Percentiles rank a stretch among this genome's conserved stretches.
Evolutionary conservation across 2,888 invertebrate genomes (phyloP).

Genomic region (Arge pagana): DNA sequence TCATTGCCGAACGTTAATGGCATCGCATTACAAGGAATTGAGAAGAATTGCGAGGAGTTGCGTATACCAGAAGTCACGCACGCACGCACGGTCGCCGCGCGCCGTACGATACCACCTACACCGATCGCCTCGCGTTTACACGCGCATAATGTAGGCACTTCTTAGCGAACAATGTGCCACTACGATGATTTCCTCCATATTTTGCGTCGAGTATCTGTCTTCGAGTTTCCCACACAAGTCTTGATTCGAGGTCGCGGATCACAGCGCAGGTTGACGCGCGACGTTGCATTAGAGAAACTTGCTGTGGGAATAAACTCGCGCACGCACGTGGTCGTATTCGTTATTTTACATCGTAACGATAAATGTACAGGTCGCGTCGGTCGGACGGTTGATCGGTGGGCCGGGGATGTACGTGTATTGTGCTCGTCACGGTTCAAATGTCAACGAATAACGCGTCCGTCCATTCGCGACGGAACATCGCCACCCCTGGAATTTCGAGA

Average conservation of each 20-base stretch:
- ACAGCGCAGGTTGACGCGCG: conserved; percentile 48
- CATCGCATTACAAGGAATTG: conserved; percentile 4
- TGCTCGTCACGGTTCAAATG: conserved; percentile 50
- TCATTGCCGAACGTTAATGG: not conserved
- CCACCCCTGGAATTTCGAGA: too few species aligned
- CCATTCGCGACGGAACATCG: conserved; percentile 7
- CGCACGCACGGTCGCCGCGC: conserved; percentile 1
- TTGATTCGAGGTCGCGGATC: conserved; percentile 57
- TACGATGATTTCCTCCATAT: conserved; percentile 11
- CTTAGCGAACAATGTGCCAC: too few species aligned
- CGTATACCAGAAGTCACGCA: not conserved
- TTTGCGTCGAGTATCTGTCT: conserved; percentile 47
- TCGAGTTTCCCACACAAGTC: conserved; percentile 58
- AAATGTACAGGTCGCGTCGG: conserved; percentile 14
- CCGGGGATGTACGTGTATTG: too few species aligned
- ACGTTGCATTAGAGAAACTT: conserved; percentile 13
- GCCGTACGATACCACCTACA: not conserved
- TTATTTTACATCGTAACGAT: conserved; percentile 19
- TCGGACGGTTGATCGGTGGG: too few species aligned
- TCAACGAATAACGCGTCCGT: conserved; percentile 48
- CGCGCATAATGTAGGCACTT: conserved; percentile 12
- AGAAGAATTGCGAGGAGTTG: too few species aligned
- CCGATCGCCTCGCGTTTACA: conserved; percentile 10
- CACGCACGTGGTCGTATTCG: conserved; percentile 13
- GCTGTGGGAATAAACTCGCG: conserved; percentile 16